Percentiles rank a stretch among this genome's conserved stretches.
Evolutionary conservation across 2,888 invertebrate species (phyloP).

Genomic region (Melipona beecheii): DNA sequence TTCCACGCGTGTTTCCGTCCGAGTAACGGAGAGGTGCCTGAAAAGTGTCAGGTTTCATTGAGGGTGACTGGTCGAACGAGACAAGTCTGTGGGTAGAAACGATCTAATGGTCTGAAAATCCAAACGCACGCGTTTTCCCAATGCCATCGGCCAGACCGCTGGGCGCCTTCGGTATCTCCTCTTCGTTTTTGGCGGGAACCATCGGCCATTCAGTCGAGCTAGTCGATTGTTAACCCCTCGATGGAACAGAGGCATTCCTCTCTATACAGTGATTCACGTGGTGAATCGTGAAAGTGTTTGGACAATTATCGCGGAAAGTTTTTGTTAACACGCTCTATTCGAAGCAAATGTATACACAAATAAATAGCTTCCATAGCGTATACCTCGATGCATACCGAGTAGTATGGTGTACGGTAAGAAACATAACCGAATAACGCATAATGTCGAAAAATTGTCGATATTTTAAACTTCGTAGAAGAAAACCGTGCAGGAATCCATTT

Average conservation of each 20-base stretch:
- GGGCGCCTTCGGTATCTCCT: slow-evolving; percentile 63
- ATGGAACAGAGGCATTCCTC: slow-evolving; percentile 44
- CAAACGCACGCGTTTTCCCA: slow-evolving; percentile 67
- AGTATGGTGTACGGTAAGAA: too few relatives aligned
- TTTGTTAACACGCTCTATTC: too few relatives aligned
- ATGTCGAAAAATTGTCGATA: too few relatives aligned
- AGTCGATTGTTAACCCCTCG: slow-evolving; percentile 50
- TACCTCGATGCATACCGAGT: too few relatives aligned
- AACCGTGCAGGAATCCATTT: too few relatives aligned
- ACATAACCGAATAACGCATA: too few relatives aligned
- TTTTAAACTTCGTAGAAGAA: too few relatives aligned
- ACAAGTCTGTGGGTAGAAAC: slow-evolving; percentile 41
- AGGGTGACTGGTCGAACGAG: slow-evolving; percentile 47
- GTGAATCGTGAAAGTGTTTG: too few relatives aligned
- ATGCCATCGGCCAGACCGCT: slow-evolving; percentile 64
- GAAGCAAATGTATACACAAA: too few relatives aligned
- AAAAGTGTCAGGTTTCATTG: slow-evolving; percentile 64
- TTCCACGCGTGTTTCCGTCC: slow-evolving; percentile 25
- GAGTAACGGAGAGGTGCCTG: neutral
- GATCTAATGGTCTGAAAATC: slow-evolving; percentile 64
- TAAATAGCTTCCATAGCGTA: too few relatives aligned
- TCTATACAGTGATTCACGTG: neutral
- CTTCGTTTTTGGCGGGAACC: slow-evolving; percentile 54
- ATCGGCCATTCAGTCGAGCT: slow-evolving; percentile 30
- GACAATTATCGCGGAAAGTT: too few relatives aligned